A percentile compares a stretch with the other conserved stretches of the same genome.
Evolutionary conservation across 92 coral and sea anemone species (phyloP).

Genomic region (Actinostola sp.): DNA sequence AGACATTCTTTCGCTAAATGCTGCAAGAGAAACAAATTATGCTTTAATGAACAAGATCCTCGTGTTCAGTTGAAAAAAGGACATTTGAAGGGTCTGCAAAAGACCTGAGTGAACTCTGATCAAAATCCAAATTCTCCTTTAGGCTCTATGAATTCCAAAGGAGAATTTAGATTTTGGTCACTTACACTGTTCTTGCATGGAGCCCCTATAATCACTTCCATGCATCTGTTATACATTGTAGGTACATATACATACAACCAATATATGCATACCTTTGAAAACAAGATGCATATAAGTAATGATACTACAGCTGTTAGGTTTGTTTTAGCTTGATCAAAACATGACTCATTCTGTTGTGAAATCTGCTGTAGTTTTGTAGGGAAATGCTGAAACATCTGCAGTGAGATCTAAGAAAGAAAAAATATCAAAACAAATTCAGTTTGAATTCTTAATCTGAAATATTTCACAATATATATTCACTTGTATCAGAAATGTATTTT

Average conservation of each 20-base stretch:
- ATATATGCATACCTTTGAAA: constrained; percentile 19
- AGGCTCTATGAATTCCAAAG: no score
- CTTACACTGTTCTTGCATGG: no score
- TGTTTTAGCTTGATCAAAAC: not conserved
- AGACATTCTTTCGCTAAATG: constrained; percentile 50
- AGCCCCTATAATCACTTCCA: no score
- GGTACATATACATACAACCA: not conserved
- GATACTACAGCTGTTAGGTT: constrained; percentile 8
- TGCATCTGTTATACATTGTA: not conserved
- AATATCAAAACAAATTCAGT: not conserved
- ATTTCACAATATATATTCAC: no score
- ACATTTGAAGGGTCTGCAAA: no score
- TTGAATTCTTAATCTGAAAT: not conserved
- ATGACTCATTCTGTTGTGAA: not conserved
- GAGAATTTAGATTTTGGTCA: no score
- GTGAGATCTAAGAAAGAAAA: constrained; percentile 22
- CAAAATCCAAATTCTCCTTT: no score
- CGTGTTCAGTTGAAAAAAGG: no score
- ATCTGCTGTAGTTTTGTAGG: constrained; percentile 20
- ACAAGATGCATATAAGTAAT: constrained; percentile 11
- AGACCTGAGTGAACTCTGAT: no score
- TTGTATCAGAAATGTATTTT: not conserved
- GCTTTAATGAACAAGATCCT: no score
- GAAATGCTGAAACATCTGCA: constrained; percentile 54
- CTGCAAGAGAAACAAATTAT: no score